Base-by-base conservation (phyloP, 2,113 vertebrate species). In the Platanista minor region DNA sequence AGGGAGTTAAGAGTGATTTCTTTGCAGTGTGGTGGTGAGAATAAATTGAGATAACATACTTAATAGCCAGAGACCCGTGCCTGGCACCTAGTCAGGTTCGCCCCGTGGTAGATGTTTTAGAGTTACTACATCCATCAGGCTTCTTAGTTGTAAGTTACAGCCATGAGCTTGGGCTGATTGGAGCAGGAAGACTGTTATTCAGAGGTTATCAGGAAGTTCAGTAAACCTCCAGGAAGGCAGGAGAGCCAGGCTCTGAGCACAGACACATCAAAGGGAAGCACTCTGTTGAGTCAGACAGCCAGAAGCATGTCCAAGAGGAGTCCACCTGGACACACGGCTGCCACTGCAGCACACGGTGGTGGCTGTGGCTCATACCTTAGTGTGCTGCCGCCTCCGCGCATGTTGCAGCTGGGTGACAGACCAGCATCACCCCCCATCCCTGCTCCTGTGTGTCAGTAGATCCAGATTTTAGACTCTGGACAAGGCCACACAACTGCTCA, bases 311-410 rank as follows among this genome's bases (percentile, higher is more conserved):
- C 43, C 5, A 15, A 23, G 1, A 39, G 41, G 39, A 20, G 33
- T 20, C 49, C 3, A 3, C 5, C 0, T n/a, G 57, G 71, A 61
- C 6, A 61, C 6, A 11, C 1, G 2, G 52, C 39, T 1, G 36
- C 62, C 36, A 2, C 31, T 27, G 3, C 17, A 2, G 0, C 0
- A 0, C 23, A 8, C 0, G 14, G 23, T 4, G 5, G 31, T 13
- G 18, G 8, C 41, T 54, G 36, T 13, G 18, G 13, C 62, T 49
- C 7, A 2, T 39, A 12, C 18, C n/a, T 93, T 29, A 2, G 43
- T 18, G 8, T 39, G 6, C 14, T 18, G 5, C 17, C 10, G 3
- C 20, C 31, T 52, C 74, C 18, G n/a, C 36, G 77, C 2, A 2
- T 3, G 29, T 27, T 21, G 21, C 43, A 36, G 14, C 49, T 57